phyloP scores from a whole-genome alignment of 2,888 invertebrate species.

The Cerastoderma edule region DNA sequence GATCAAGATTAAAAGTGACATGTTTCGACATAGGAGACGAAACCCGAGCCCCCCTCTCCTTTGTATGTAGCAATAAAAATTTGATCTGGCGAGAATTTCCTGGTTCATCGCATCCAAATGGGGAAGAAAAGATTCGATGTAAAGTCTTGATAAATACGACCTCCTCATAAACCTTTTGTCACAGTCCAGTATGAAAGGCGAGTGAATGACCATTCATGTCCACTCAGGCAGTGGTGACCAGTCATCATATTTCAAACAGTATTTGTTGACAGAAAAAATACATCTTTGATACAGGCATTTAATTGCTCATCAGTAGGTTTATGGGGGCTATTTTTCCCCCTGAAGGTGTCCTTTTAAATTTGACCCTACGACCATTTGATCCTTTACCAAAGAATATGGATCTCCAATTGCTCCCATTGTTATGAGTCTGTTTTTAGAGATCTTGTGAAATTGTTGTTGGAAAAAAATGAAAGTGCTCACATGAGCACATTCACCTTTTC shows the following conservation, averaged over 20 bases:
- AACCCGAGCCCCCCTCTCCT: conserved; percentile 13
- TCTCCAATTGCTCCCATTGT: neutral
- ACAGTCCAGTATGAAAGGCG: conserved; percentile 1
- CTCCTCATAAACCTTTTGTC: conserved; percentile 8
- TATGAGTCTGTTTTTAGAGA: neutral
- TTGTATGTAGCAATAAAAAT: conserved; percentile 20
- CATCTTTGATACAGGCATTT: conserved; percentile 17
- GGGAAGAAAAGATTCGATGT: conserved; percentile 19
- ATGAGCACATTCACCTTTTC: neutral
- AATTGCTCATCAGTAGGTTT: conserved; percentile 3
- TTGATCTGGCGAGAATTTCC: conserved; percentile 25
- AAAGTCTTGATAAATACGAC: conserved; percentile 17
- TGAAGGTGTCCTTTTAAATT: no score
- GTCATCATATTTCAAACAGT: conserved; percentile 24
- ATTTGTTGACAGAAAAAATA: conserved; percentile 20
- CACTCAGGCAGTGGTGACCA: no score
- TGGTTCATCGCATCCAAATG: conserved; percentile 10
- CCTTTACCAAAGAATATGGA: neutral
- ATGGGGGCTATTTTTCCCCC: neutral
- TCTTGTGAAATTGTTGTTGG: neutral
- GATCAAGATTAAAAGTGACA: neutral
- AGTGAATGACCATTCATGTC: conserved; percentile 14
- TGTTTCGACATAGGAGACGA: conserved; percentile 4
- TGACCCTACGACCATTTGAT: neutral
- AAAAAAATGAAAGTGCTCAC: conserved; percentile 4